Evolutionary conservation across 2,888 invertebrate species (phyloP).

Genomic region (Andrena minutula): DNA sequence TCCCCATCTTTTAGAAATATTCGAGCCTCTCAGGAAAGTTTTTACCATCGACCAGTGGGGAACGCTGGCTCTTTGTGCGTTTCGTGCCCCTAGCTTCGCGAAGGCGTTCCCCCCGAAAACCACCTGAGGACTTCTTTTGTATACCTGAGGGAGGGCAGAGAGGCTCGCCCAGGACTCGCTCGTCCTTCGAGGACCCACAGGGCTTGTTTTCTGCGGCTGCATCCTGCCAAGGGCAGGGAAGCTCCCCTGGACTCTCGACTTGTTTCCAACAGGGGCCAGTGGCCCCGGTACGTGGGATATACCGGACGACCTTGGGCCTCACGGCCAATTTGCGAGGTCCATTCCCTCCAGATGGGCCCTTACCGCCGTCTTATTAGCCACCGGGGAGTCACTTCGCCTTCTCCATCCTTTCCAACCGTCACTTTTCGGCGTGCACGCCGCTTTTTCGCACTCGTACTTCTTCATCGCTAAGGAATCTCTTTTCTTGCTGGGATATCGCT

Average conservation of each 20-base stretch:
- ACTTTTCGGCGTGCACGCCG: slow-evolving; percentile 11
- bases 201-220: slow-evolving; percentile 59
- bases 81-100: not conserved
- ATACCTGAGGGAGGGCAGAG: slow-evolving; percentile 31
- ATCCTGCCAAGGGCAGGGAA: slow-evolving; percentile 68
- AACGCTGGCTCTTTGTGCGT: slow-evolving; percentile 10
- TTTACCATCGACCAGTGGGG: not conserved
- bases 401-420: slow-evolving; percentile 23
- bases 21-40: no score
- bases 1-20: no score
- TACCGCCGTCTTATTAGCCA: slow-evolving; percentile 69
- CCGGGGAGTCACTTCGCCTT: slow-evolving; percentile 46
- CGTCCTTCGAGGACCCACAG: slow-evolving; percentile 59
- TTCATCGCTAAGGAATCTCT: not conserved
- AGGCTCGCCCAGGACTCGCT: slow-evolving; percentile 23
- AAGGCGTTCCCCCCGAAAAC: slow-evolving; percentile 32
- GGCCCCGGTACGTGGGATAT: slow-evolving; percentile 80
- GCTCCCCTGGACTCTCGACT: slow-evolving; percentile 66
- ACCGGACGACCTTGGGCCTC: slow-evolving; percentile 84
- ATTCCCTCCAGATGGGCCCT: slow-evolving; percentile 73
- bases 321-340: slow-evolving; percentile 82
- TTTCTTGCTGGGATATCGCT: not conserved
- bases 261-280: slow-evolving; percentile 80
- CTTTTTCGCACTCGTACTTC: not conserved
- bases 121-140: slow-evolving; percentile 36